These are phyloP conservation scores for Gymnocypris eckloni DNA, from an alignment of 2,797 vertebrate species.

Conservation along the genomic window DNA sequence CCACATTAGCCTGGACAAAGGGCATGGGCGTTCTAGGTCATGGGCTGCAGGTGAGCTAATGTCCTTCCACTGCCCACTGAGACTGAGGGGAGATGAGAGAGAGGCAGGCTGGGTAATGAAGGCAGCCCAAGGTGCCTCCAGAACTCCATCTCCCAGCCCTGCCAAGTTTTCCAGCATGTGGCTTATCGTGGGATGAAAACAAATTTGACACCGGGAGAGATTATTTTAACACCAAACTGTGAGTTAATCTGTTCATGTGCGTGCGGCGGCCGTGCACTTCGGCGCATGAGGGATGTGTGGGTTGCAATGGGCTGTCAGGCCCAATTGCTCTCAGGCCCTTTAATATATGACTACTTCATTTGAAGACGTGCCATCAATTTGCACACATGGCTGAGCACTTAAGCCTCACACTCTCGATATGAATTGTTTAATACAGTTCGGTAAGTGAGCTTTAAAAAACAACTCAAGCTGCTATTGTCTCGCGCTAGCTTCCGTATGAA, in stretches of 20 bases:
- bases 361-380: conserved; percentile 60
- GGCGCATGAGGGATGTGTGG: conserved; percentile 57
- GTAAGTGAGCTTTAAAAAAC: conserved; percentile 46
- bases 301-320: conserved; percentile 52
- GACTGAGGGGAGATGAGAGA: conserved; percentile 56
- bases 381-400: conserved; percentile 53
- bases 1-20: conserved; percentile 43
- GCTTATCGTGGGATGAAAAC: conserved; percentile 61
- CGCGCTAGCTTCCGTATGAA: background rate
- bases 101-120: conserved; percentile 60
- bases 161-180: conserved; percentile 63
- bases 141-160: conserved; percentile 56
- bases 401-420: conserved; percentile 56
- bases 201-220: conserved; percentile 61
- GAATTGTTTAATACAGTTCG: conserved; percentile 61
- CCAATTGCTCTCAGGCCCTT: conserved; percentile 43
- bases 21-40: conserved; percentile 67
- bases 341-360: conserved; percentile 61
- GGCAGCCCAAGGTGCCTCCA: conserved; percentile 59
- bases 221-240: conserved; percentile 62
- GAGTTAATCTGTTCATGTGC: conserved; percentile 61
- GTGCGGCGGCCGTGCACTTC: conserved; percentile 38
- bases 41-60: conserved; percentile 62
- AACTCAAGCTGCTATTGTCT: conserved; percentile 32
- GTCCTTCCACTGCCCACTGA: conserved; percentile 67